Evolutionary conservation across 1,140 invertebrate species (phyloP).

Genomic region (Nephila pilipes): DNA sequence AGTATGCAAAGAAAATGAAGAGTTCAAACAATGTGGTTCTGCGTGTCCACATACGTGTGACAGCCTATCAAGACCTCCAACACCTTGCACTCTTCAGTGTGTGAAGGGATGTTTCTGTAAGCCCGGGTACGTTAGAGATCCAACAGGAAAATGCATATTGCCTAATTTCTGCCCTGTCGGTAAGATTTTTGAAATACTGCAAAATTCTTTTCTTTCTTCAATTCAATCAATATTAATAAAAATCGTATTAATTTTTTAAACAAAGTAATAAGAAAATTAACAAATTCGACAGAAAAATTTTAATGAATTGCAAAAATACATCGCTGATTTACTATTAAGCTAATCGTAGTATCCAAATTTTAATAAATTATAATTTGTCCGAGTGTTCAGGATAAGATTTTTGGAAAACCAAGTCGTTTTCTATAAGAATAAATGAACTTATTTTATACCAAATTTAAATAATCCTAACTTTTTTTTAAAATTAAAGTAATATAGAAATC

Average conservation of each 20-base stretch:
- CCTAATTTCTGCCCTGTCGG: constrained; percentile 21
- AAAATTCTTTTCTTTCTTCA: neutral
- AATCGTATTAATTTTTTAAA: neutral
- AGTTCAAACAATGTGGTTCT: constrained; percentile 4
- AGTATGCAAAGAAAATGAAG: constrained; percentile 58
- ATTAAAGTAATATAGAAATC: too few relatives aligned
- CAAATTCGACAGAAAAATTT: too few relatives aligned
- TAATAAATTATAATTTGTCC: too few relatives aligned
- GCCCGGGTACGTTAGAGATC: constrained; percentile 22
- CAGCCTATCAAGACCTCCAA: neutral
- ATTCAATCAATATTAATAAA: neutral
- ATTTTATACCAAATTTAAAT: too few relatives aligned
- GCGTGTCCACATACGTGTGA: neutral
- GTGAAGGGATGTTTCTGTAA: constrained; percentile 41
- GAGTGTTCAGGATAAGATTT: too few relatives aligned
- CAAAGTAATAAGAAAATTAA: too few relatives aligned
- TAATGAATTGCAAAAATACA: too few relatives aligned
- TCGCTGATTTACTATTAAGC: too few relatives aligned
- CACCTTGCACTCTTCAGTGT: neutral
- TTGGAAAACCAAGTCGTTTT: too few relatives aligned
- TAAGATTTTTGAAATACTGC: neutral
- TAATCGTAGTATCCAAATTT: too few relatives aligned
- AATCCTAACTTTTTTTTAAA: too few relatives aligned
- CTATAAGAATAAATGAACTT: too few relatives aligned
- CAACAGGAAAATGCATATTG: constrained; percentile 29